phyloP scores from a whole-genome alignment of 2,113 vertebrate genomes.

The Campylomormyrus numenius region DNA sequence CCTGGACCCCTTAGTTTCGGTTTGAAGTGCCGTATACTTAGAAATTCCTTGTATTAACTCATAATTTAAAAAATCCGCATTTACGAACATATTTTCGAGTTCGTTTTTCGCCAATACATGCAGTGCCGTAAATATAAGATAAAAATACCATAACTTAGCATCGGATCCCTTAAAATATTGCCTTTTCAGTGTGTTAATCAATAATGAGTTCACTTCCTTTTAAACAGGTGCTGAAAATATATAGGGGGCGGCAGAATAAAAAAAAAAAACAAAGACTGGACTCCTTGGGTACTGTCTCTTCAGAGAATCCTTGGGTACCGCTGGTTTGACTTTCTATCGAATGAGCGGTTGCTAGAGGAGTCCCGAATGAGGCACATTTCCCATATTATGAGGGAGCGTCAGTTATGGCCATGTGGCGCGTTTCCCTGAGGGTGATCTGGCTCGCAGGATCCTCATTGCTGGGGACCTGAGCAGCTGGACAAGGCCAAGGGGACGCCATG shows the following conservation, averaged over 20 bases:
- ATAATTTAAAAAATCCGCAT: not conserved
- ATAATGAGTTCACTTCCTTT: not conserved
- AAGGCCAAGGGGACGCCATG: not conserved
- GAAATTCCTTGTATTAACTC: not conserved
- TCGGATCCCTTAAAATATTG: not conserved
- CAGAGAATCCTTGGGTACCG: not conserved
- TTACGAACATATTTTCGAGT: not conserved
- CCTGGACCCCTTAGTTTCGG: not conserved
- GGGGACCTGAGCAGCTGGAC: not conserved
- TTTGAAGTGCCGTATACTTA: not conserved
- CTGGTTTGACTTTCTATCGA: not conserved
- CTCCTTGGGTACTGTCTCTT: not conserved
- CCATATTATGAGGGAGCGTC: not conserved
- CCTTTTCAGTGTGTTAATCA: not conserved
- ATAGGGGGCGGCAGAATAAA: not conserved
- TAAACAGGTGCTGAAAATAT: not conserved
- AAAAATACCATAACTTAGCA: not conserved
- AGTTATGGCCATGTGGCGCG: not conserved
- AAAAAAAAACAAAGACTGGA: not conserved
- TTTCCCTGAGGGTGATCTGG: not conserved
- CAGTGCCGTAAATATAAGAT: not conserved
- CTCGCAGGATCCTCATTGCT: not conserved
- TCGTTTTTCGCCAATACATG: not conserved
- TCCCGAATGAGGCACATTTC: not conserved
- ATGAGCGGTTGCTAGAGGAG: not conserved